These are phyloP conservation scores for Corythoichthys haematopterus DNA, from an alignment of 2,113 vertebrate species.

Conservation along the genomic window DNA sequence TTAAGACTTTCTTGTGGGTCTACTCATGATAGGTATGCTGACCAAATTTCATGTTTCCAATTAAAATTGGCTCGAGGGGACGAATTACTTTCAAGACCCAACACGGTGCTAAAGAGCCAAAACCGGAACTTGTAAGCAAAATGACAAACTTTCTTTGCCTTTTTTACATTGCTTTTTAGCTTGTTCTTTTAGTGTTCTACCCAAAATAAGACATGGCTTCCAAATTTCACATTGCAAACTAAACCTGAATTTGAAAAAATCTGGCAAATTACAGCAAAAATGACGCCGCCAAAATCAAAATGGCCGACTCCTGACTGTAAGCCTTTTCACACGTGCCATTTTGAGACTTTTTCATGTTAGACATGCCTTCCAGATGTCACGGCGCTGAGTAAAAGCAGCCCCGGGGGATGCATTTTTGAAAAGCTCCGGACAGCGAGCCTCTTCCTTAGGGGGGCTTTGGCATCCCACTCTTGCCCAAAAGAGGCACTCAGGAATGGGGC, in stretches of 20 bases:
- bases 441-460: not conserved
- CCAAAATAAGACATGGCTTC: no score
- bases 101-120: not conserved
- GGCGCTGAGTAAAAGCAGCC: not conserved
- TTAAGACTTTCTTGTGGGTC: not conserved
- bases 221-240: no score
- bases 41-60: not conserved
- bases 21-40: not conserved
- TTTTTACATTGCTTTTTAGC: no score
- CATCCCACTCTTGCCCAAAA: slow-evolving; percentile 7
- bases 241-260: no score
- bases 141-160: no score
- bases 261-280: not conserved
- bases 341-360: not conserved
- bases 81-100: no score
- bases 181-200: no score
- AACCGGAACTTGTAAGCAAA: no score
- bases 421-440: not conserved
- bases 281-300: not conserved
- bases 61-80: not conserved
- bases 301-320: not conserved
- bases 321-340: not conserved
- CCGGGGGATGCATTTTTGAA: not conserved
- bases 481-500: not conserved
- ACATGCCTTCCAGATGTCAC: not conserved